Percentiles rank a stretch among this genome's conserved stretches.
Evolutionary conservation across 2,797 vertebrate species (phyloP).

Genomic region (Helarctos malayanus): DNA sequence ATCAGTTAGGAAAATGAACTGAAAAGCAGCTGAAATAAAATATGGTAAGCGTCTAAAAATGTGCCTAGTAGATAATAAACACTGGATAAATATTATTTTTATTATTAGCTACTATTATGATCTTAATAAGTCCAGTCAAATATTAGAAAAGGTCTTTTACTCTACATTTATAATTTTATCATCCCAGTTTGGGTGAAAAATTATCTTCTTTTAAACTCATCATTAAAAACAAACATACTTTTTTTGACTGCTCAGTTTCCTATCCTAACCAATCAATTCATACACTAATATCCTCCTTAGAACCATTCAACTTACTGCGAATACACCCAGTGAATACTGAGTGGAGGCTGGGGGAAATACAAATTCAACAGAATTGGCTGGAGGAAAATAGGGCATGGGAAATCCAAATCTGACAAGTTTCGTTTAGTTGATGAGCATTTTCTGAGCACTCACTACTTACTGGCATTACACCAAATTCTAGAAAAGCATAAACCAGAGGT

Average conservation of each 20-base stretch:
- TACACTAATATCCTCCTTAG: not conserved
- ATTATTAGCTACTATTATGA: not conserved
- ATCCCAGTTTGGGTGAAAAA: constrained; percentile 21
- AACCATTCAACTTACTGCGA: not conserved
- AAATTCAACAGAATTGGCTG: not conserved
- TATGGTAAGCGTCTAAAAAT: not conserved
- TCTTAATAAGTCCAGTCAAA: not conserved
- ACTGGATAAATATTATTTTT: not conserved
- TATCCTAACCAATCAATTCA: not conserved
- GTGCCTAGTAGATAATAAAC: not conserved
- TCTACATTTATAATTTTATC: constrained; percentile 25
- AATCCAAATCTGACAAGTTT: not conserved
- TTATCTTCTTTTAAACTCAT: not conserved
- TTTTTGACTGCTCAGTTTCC: not conserved
- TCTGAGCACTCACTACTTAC: not conserved
- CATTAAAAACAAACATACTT: not conserved
- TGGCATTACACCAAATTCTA: not conserved
- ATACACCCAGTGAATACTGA: not conserved
- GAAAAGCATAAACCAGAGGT: not conserved
- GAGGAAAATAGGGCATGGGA: not conserved
- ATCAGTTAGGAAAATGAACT: not conserved
- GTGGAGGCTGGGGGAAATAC: not conserved
- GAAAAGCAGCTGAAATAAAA: constrained; percentile 25
- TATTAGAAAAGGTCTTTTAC: not conserved
- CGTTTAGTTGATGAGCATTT: not conserved